Base-by-base conservation (phyloP, 2,797 vertebrate species). In the Valencia hispanica region DNA sequence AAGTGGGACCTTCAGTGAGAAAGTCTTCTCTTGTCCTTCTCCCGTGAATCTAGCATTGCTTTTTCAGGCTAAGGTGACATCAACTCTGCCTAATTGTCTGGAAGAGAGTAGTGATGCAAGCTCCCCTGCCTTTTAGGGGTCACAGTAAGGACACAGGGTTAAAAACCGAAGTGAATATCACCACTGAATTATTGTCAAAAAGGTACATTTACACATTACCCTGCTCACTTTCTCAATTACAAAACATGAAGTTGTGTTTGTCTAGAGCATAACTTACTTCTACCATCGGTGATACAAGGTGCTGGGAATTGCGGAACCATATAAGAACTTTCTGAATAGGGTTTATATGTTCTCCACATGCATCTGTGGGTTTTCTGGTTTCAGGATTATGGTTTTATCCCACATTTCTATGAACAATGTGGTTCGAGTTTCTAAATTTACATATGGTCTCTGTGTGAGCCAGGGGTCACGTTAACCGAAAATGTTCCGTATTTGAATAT, bases 71-170 rank as follows among this genome's bases (percentile, higher is more conserved):
- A 51, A 86, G 82, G 84, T 85, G 79, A 86, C 72, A 86, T 84
- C 83, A 85, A 63, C 84, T 75, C 78, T 77, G 82, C 12, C 70
- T 88, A 93, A 94, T 88, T 89, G 89, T 88, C 87, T 90, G 88
- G 82, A 93, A 92, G 80, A 68, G 66, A 87, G 83, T 76, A 74
- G 77, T 78, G 78, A 84, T 78, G 84, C 72, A 81, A 79, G 75
- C 53, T 66, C 12, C 43, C 61, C 65, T 72, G 2, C 65, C 5
- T 15, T 25, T 34, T 53, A 1, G n/a, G 48, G 86, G 82, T 91
- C 87, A 87, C 0, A 0, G 20, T 57, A 43, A 41, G 34, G 50
- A 27, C 9, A 48, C 45, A 70, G 27, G 18, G 18, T 32, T 32
- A 41, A 68, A 41, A 41, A n/a, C 25, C 39, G 12, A 15, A 14